Percentiles rank a stretch among this genome's conserved stretches.
phyloP scores from a whole-genome alignment of 92 coral and sea anemone genomes.

The Bergia sp. region DNA sequence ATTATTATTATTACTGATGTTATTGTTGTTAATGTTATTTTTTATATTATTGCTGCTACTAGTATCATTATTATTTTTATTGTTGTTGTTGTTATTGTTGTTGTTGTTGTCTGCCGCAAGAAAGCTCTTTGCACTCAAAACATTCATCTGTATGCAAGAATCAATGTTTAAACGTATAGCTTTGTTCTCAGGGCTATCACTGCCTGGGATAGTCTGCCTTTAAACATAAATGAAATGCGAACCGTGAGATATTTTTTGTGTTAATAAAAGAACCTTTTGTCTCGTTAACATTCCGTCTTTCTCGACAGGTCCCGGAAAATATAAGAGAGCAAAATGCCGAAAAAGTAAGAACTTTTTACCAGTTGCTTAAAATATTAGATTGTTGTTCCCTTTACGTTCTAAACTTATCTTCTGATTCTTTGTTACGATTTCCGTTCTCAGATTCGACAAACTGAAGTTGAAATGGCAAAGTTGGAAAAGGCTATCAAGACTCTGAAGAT shows the following conservation, averaged over 20 bases:
- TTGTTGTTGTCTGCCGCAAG: too few relatives aligned
- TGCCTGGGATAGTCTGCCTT: not conserved
- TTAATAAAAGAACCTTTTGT: not conserved
- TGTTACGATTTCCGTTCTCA: not conserved
- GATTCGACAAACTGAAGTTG: conserved; percentile 30
- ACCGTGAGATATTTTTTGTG: too few relatives aligned
- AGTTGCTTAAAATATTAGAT: not conserved
- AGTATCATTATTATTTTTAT: too few relatives aligned
- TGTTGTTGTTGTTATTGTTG: too few relatives aligned
- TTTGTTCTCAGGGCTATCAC: too few relatives aligned
- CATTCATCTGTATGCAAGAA: too few relatives aligned
- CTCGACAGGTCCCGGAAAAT: conserved; percentile 79
- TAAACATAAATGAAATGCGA: too few relatives aligned
- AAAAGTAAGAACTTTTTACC: not conserved
- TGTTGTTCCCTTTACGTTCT: not conserved
- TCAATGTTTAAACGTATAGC: too few relatives aligned
- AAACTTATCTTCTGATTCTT: not conserved
- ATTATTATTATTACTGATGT: too few relatives aligned
- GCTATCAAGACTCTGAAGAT: conserved; percentile 24
- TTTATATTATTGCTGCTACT: too few relatives aligned
- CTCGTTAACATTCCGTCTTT: not conserved
- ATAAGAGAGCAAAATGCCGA: conserved; percentile 68
- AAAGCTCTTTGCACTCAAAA: too few relatives aligned
- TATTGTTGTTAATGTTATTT: too few relatives aligned
- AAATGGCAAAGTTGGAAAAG: conserved; percentile 23